Conservation (phyloP, 2,888 invertebrate species). For the Eustalomyia histrio region DNA sequence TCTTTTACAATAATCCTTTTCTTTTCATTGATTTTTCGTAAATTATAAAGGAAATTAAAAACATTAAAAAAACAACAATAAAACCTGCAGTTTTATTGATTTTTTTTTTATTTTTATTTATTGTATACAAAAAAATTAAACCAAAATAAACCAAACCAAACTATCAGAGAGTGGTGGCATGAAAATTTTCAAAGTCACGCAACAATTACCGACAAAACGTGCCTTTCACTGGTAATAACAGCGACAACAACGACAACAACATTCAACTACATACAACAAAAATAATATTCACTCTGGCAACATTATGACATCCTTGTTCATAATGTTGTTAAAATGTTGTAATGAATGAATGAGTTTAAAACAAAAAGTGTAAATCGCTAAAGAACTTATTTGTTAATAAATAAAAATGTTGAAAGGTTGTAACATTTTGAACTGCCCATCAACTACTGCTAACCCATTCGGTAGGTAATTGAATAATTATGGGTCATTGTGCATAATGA, state of each 20-base stretch:
- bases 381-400: constrained; percentile 27
- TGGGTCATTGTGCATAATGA: constrained; percentile 71
- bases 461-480: constrained; percentile 77
- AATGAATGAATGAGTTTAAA: constrained; percentile 63
- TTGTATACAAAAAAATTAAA: background rate
- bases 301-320: constrained; percentile 57
- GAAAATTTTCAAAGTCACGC: constrained; percentile 74
- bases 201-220: constrained; percentile 70
- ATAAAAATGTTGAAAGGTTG: constrained; percentile 31
- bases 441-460: constrained; percentile 38
- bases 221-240: constrained; percentile 36
- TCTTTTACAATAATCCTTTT: constrained; percentile 13
- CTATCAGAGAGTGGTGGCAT: constrained; percentile 15
- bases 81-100: constrained; percentile 19
- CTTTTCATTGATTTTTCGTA: constrained; percentile 21
- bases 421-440: constrained; percentile 49
- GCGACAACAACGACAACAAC: constrained; percentile 25
- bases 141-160: constrained; percentile 28
- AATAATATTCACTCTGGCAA: constrained; percentile 17
- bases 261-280: constrained; percentile 14
- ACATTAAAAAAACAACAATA: background rate
- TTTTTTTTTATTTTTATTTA: background rate
- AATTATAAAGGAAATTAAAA: constrained; percentile 17
- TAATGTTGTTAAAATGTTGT: constrained; percentile 46
- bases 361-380: constrained; percentile 15